Conservation (phyloP, 2,797 vertebrate genomes). For the Hypotaenidia okinawae region DNA sequence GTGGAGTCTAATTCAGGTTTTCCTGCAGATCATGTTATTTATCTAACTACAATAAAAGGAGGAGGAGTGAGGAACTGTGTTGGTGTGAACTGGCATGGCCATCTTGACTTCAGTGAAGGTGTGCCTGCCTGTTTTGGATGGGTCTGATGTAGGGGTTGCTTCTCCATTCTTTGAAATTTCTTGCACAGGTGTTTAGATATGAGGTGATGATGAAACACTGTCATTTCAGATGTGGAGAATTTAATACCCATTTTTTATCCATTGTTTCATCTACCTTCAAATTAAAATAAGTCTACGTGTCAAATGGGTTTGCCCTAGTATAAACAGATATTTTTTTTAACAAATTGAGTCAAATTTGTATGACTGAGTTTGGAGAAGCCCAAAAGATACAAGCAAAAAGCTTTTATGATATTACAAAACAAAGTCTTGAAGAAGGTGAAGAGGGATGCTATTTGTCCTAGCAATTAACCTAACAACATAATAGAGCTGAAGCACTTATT, state of each 20-base stretch:
- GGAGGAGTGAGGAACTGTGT: background rate
- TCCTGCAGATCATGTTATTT: background rate
- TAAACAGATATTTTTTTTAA: background rate
- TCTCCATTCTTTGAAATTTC: background rate
- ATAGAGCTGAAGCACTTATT: background rate
- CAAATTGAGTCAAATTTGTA: background rate
- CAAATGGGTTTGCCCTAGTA: background rate
- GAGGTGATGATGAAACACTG: background rate
- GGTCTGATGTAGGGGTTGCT: background rate
- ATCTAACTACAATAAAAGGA: background rate
- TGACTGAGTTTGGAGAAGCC: background rate
- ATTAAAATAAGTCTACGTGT: background rate
- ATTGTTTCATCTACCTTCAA: background rate
- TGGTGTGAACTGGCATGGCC: background rate
- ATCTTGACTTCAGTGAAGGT: background rate
- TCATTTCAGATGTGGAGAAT: background rate
- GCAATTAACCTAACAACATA: background rate
- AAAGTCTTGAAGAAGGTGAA: background rate
- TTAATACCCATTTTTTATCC: background rate
- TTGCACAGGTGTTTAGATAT: background rate
- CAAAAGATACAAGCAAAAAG: background rate
- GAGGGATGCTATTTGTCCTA: background rate
- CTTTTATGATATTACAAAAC: background rate
- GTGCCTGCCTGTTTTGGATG: background rate
- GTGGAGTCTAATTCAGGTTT: background rate